Conservation (phyloP, 2,888 invertebrate genomes). For the Caenorhabditis angaria region DNA sequence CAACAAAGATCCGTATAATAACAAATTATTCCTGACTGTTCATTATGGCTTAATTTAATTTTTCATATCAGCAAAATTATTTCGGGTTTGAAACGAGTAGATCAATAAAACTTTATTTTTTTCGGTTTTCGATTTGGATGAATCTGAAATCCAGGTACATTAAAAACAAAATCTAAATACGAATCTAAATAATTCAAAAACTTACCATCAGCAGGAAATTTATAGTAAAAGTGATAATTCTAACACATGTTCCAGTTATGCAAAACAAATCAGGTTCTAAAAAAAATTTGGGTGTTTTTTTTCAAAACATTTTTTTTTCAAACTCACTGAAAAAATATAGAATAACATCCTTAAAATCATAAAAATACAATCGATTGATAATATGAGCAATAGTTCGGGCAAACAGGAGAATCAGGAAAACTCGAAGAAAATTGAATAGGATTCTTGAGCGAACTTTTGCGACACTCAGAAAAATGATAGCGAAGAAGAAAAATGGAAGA, state of each 20-base stretch:
- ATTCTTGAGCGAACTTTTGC: not conserved
- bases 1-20: not conserved
- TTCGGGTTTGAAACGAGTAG: too few relatives aligned
- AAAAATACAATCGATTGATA: not conserved
- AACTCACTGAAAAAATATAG: not conserved
- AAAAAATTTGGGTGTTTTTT: not conserved
- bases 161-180: too few relatives aligned
- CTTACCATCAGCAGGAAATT: not conserved
- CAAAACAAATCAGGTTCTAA: not conserved
- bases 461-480: not conserved
- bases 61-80: too few relatives aligned
- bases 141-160: too few relatives aligned
- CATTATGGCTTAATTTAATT: not conserved
- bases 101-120: too few relatives aligned
- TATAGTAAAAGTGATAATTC: not conserved
- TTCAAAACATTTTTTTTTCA: not conserved
- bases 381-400: not conserved
- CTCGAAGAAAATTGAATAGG: not conserved
- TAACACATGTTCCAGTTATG: not conserved
- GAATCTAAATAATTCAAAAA: not conserved
- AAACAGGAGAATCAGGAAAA: not conserved
- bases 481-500: not conserved
- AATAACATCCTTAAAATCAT: not conserved
- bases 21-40: not conserved
- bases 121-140: too few relatives aligned